phyloP scores from a whole-genome alignment of 2,797 vertebrate species.

The Octomys mimax region DNA sequence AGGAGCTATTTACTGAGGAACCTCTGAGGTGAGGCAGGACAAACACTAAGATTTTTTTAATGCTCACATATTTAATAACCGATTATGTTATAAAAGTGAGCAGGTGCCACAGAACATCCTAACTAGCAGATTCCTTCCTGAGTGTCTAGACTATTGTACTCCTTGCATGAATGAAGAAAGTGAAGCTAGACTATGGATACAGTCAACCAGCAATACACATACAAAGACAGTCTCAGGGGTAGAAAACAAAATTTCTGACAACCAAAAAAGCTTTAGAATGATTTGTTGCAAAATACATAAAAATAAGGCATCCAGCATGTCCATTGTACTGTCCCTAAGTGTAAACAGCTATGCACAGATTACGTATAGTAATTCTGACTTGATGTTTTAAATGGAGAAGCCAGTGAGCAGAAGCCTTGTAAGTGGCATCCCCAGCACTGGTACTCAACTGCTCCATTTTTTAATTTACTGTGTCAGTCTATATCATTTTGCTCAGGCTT shows the following conservation, averaged over 20 bases:
- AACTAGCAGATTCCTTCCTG: background rate
- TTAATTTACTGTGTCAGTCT: background rate
- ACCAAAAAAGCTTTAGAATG: background rate
- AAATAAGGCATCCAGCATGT: background rate
- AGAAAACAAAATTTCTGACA: slow-evolving; percentile 21
- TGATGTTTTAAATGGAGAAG: slow-evolving; percentile 58
- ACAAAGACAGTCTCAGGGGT: background rate
- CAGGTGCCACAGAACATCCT: background rate
- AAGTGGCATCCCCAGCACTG: background rate
- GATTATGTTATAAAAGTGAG: background rate
- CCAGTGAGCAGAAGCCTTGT: background rate
- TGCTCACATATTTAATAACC: slow-evolving; percentile 1
- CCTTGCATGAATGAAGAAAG: background rate
- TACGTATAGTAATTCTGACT: slow-evolving; percentile 57
- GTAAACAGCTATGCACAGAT: background rate
- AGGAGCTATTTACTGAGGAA: background rate
- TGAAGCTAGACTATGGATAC: background rate
- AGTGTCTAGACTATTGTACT: background rate
- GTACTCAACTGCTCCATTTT: background rate
- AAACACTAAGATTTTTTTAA: slow-evolving; percentile 56
- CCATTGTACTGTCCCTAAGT: background rate
- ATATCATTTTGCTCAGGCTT: slow-evolving; percentile 5
- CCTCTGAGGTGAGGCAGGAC: background rate
- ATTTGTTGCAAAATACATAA: background rate
- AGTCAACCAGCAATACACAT: background rate